These are phyloP conservation scores for Podocnemis expansa DNA, from an alignment of 2,113 vertebrate genomes.

Conservation along the genomic window DNA sequence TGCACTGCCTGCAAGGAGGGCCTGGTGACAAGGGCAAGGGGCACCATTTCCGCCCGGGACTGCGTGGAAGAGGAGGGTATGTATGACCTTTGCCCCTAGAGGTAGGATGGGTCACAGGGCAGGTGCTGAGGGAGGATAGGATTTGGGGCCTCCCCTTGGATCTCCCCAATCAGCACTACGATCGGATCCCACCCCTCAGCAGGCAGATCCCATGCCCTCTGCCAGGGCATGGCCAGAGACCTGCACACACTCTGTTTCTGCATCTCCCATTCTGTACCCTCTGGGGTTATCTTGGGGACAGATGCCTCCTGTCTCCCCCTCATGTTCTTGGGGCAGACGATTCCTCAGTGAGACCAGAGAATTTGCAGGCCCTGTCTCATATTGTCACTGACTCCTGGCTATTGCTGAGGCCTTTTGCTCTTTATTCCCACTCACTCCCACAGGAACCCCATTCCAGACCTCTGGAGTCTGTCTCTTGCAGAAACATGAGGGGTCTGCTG, in stretches of 20 bases:
- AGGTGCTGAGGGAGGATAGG: neutral
- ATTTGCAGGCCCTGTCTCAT: neutral
- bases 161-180: neutral
- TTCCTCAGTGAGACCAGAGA: neutral
- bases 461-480: neutral
- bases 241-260: neutral
- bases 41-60: rapidly evolving
- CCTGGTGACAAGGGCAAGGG: neutral
- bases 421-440: neutral
- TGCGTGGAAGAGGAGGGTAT: neutral
- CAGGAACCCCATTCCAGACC: neutral
- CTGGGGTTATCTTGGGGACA: neutral
- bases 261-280: neutral
- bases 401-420: neutral
- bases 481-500: neutral
- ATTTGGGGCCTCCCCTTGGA: neutral
- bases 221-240: neutral
- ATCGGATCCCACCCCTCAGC: neutral
- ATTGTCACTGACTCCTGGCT: neutral
- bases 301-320: neutral
- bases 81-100: neutral
- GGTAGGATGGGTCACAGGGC: neutral
- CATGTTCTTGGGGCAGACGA: neutral
- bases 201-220: neutral
- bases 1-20: neutral